phyloP scores from a whole-genome alignment of 2,888 invertebrate species.

The Temnothorax ravouxi region DNA sequence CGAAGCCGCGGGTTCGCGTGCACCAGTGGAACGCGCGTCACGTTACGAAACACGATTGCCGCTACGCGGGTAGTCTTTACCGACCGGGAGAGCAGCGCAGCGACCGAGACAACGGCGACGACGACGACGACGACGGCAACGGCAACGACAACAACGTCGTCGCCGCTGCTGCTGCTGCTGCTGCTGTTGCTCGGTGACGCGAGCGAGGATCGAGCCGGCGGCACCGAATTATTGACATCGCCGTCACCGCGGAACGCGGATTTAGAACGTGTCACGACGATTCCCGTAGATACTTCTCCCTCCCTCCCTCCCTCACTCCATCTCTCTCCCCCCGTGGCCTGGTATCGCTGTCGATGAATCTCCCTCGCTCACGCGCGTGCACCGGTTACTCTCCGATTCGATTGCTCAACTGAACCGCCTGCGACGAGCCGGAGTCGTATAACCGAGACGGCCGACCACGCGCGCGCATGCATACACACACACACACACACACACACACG shows the following conservation, averaged over 20 bases:
- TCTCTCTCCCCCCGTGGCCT: slow-evolving; percentile 16
- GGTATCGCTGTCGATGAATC: slow-evolving; percentile 24
- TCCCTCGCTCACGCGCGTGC: slow-evolving; percentile 62
- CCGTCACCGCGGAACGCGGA: slow-evolving; percentile 61
- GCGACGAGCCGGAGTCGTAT: slow-evolving; percentile 71
- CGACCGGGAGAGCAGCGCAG: slow-evolving; percentile 53
- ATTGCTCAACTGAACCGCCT: slow-evolving; percentile 79
- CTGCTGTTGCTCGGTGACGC: slow-evolving; percentile 43
- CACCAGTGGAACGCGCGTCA: slow-evolving; percentile 28
- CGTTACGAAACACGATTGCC: slow-evolving; percentile 59
- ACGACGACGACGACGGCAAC: slow-evolving; percentile 17
- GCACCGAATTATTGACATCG: slow-evolving; percentile 82
- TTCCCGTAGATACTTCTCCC: slow-evolving; percentile 3
- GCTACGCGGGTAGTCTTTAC: slow-evolving; percentile 53
- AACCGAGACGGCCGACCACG: slow-evolving; percentile 65
- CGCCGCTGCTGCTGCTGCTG: slow-evolving; percentile 49
- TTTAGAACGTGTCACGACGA: slow-evolving; percentile 50
- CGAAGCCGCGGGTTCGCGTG: slow-evolving; percentile 8
- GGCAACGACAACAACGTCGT: neutral
- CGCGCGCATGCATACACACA: no score
- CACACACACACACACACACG: neutral
- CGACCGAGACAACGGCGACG: slow-evolving; percentile 32
- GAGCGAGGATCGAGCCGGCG: slow-evolving; percentile 42
- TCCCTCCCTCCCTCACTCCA: slow-evolving; percentile 1
- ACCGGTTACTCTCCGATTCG: slow-evolving; percentile 64